A percentile compares a stretch with the other conserved stretches of the same genome.
Conservation (phyloP, 2,113 vertebrate species). For the Cyanoramphus novaezelandiae region DNA sequence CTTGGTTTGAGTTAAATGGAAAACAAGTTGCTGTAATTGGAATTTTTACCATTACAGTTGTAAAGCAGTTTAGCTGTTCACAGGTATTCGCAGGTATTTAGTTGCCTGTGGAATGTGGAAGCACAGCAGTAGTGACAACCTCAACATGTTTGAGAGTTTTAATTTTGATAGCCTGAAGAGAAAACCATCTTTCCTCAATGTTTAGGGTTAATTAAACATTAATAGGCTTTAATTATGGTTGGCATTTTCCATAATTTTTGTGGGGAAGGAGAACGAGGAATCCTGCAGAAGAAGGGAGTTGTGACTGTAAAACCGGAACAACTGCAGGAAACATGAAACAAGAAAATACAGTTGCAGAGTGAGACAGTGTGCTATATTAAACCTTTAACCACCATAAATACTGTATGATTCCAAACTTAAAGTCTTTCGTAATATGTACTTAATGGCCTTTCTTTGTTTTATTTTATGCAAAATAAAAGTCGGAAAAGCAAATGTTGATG, state of each 20-base stretch:
- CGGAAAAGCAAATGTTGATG: not conserved
- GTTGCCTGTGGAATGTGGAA: slow-evolving; percentile 1
- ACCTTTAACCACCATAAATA: not conserved
- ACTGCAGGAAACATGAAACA: not conserved
- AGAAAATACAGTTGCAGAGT: not conserved
- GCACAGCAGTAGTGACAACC: not conserved
- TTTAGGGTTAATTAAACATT: slow-evolving; percentile 59
- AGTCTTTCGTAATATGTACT: not conserved
- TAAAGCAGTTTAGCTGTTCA: not conserved
- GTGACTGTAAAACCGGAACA: not conserved
- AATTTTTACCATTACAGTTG: not conserved
- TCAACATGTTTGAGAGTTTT: not conserved
- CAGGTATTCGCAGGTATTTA: not conserved
- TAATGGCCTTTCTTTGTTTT: not conserved
- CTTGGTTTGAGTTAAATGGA: not conserved
- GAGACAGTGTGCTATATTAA: not conserved
- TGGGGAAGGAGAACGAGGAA: slow-evolving; percentile 5
- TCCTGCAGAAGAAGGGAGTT: not conserved
- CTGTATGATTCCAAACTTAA: not conserved
- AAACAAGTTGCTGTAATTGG: not conserved
- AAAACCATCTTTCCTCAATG: not conserved
- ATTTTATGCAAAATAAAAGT: not conserved
- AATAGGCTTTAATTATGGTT: slow-evolving; percentile 47
- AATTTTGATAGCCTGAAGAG: slow-evolving; percentile 42
- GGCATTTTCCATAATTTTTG: slow-evolving; percentile 29